Base-by-base conservation (phyloP, 92 coral and sea anemone genomes). In the Parazoanthus swiftii region DNA sequence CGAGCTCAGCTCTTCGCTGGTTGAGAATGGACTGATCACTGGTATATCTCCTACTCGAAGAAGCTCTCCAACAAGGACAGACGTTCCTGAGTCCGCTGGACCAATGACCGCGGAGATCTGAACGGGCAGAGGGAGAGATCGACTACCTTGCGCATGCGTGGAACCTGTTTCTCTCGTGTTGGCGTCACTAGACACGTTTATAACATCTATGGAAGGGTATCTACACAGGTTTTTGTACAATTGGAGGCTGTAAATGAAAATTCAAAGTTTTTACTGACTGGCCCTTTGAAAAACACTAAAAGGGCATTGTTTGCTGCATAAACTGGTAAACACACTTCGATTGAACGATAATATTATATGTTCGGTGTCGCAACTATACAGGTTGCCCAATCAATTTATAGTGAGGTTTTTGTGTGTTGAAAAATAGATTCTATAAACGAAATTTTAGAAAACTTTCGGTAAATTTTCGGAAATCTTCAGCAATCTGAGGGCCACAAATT, bases 71-170 rank as follows among this genome's bases (percentile, higher is more conserved):
- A 91, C 89, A 0, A 90, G 86, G 0, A 93, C 90, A 1, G 93
- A 88, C 37, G 91, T 88, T 37, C 90, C 93, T 3, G 95, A 93
- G 81, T 91, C 95, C 35, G 84, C 82, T 1, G 95, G 94, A 23
- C 93, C 93, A 21, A 91, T 89, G 13, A 93, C 92, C 9, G 90
- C 86, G 5, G 89, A 86, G 50, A 90, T 76, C 0, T 91, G 93
- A 7, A 33, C 44, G 70, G 44, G 33, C 46, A 16, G 23, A 21
- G 25, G 20, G 18, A 51, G 37, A 26, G 16, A 7, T 33, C 43
- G 2, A 36, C 43, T 5, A 36, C n/a, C 10, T 9, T 26, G 38
- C 35, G 46, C 10, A 5, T 26, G 38, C 35, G 46, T 5, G 43
- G 38, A 39, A 5, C 21, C 43, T 14, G 38, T 29, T 1, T 21